Evolutionary conservation across 2,888 invertebrate species (phyloP).

Genomic region (Noctua janthe): DNA sequence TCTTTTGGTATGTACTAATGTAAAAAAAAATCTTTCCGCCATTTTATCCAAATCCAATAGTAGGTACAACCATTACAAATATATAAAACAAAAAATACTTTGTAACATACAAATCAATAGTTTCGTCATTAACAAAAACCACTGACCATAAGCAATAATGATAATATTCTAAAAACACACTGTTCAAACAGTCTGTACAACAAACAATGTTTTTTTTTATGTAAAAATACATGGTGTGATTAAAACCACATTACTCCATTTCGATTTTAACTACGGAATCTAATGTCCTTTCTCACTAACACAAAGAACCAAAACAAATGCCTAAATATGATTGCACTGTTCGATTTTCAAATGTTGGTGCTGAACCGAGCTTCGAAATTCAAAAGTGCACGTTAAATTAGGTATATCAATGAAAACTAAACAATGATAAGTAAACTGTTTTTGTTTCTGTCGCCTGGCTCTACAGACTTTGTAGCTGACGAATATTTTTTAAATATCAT

Average conservation of each 20-base stretch:
- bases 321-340: background rate
- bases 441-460: constrained; percentile 37
- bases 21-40: background rate
- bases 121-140: constrained; percentile 29
- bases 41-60: background rate
- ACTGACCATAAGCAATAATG: constrained; percentile 1
- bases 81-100: background rate
- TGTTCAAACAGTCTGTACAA: constrained; percentile 38
- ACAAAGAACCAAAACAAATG: background rate
- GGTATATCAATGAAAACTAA: background rate
- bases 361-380: background rate
- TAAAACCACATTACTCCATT: constrained; percentile 62
- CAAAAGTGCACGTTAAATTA: background rate
- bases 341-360: background rate
- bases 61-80: background rate
- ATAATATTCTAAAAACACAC: constrained; percentile 33
- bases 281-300: background rate
- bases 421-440: background rate
- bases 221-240: constrained; percentile 46
- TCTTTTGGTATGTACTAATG: background rate
- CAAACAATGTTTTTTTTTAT: constrained; percentile 34
- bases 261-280: constrained; percentile 23
- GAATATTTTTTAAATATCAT: constrained; percentile 45
- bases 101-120: constrained; percentile 15
- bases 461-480: constrained; percentile 17